These are phyloP conservation scores for Hippocampus barbouri DNA, from an alignment of 2,113 vertebrate species.

Conservation along the genomic window DNA sequence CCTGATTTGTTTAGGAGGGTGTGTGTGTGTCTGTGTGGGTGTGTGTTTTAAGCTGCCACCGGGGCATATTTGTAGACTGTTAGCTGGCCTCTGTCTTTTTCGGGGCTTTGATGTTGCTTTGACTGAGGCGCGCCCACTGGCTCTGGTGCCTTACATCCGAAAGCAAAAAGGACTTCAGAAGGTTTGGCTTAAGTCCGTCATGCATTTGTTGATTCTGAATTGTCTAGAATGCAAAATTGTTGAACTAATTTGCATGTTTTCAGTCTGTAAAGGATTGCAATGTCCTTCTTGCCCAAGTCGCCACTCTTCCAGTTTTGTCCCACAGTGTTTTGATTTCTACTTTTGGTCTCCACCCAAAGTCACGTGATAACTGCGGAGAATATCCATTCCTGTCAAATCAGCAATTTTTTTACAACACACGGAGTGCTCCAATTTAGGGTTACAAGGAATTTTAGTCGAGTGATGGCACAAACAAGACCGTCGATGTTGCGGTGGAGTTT, in stretches of 20 bases:
- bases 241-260: background rate
- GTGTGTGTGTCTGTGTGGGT: constrained; percentile 12
- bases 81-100: background rate
- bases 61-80: background rate
- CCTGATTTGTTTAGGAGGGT: constrained; percentile 39
- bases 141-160: background rate
- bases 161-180: background rate
- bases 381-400: background rate
- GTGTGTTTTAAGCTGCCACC: constrained; percentile 33
- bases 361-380: background rate
- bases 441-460: background rate
- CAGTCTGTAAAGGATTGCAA: too few species aligned
- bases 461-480: background rate
- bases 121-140: background rate
- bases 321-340: background rate
- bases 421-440: background rate
- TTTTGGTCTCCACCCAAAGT: background rate
- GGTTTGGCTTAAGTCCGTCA: background rate
- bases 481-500: background rate
- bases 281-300: background rate
- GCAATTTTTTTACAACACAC: background rate
- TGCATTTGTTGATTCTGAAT: background rate
- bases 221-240: background rate
- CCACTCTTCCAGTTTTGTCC: background rate
- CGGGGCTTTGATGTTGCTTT: constrained; percentile 1